phyloP scores from a whole-genome alignment of 2,113 vertebrate genomes.

The Oryzias melastigma region DNA sequence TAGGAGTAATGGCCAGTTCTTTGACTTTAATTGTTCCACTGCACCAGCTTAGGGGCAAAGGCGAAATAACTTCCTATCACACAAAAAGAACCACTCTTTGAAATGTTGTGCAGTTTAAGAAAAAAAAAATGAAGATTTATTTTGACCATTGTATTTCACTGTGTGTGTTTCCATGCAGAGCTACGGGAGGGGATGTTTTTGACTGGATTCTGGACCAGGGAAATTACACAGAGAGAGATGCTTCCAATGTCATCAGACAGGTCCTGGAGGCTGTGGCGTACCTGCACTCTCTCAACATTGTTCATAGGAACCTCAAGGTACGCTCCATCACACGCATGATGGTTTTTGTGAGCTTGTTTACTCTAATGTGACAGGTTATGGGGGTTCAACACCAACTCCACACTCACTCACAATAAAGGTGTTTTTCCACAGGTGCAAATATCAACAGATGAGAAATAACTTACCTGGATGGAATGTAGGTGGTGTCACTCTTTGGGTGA shows the following conservation, averaged over 20 bases:
- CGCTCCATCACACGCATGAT: neutral
- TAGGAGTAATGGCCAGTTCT: constrained; percentile 42
- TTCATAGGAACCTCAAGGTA: constrained; percentile 86
- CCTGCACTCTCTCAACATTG: constrained; percentile 83
- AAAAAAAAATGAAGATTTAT: constrained; percentile 5
- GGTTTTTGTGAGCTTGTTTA: neutral
- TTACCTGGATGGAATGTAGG: neutral
- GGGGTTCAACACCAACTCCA: neutral
- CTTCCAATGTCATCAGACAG: constrained; percentile 79
- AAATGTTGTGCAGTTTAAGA: neutral
- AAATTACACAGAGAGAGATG: constrained; percentile 85
- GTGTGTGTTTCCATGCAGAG: constrained; percentile 59
- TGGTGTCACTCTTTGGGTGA: neutral
- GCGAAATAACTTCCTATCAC: constrained; percentile 29
- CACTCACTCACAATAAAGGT: neutral
- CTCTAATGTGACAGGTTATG: neutral
- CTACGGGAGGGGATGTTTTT: constrained; percentile 85
- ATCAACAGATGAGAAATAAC: neutral
- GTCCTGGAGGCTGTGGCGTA: constrained; percentile 83
- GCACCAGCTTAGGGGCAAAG: constrained; percentile 11
- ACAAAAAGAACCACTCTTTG: constrained; percentile 13
- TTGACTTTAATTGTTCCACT: constrained; percentile 40
- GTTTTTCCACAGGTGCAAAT: neutral
- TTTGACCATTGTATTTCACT: neutral
- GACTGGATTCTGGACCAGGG: constrained; percentile 87